These are phyloP conservation scores for Sebastes matsubarae DNA, from an alignment of 2,797 vertebrate genomes.

Conservation along the genomic window DNA sequence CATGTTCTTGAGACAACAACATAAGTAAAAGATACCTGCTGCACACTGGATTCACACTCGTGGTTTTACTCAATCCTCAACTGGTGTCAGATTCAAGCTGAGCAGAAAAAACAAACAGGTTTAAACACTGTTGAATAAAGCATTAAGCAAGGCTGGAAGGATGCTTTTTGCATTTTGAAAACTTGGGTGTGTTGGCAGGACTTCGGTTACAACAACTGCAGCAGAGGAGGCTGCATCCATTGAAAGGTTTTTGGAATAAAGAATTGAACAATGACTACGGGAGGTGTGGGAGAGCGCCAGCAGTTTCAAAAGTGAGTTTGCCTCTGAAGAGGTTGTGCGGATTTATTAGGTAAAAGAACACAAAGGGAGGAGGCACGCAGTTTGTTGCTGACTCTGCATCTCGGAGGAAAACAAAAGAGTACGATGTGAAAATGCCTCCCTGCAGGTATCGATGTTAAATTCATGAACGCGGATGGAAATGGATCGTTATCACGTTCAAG, in stretches of 20 bases:
- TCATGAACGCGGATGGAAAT: constrained; percentile 65
- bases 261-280: constrained; percentile 5
- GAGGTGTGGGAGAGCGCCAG: background rate
- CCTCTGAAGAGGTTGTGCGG: constrained; percentile 1
- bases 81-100: background rate
- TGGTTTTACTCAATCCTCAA: background rate
- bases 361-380: background rate
- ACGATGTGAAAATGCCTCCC: constrained; percentile 28
- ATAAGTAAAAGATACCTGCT: background rate
- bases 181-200: background rate
- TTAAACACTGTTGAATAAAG: constrained; percentile 11
- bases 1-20: background rate
- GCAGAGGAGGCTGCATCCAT: constrained; percentile 2
- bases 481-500: constrained; percentile 50
- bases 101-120: background rate
- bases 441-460: constrained; percentile 62
- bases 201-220: constrained; percentile 1
- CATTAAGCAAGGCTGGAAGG: background rate
- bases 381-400: constrained; percentile 55
- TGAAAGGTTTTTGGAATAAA: constrained; percentile 7
- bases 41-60: background rate
- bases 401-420: constrained; percentile 33
- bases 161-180: background rate
- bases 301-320: constrained; percentile 3
- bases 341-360: constrained; percentile 39